Base-by-base conservation (phyloP, 2,797 vertebrate genomes). In the Lepilemur ruficaudatus region DNA sequence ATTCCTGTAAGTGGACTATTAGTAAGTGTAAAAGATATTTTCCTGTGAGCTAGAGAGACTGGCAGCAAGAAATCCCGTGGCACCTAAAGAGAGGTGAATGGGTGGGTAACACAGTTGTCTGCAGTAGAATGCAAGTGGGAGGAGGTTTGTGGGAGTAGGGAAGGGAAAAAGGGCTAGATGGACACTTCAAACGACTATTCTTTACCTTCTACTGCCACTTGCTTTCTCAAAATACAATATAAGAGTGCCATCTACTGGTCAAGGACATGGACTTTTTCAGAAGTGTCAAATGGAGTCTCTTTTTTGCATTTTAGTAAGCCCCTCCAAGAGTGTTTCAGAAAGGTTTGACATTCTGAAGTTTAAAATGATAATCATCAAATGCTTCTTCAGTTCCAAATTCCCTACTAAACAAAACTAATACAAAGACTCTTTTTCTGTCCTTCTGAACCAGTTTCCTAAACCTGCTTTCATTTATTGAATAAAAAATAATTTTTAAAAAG, bases 181-280 rank as follows among this genome's bases (percentile, higher is more conserved):
- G 28, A 30, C 7, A 12, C 17, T 82, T 67, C 25, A 41, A 25
- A 76, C 32, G 2, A 3, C 18, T 48, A 9, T 59, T 35, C 48
- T 67, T 76, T 35, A 50, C 7, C 12, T 28, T 61, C 32, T 0
- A 41, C 23, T 0, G 7, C 0, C 0, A 8, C 22, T 52, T 38
- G 48, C 73, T 87, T 81, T 81, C 73, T 46, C 52, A 23, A 41
- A 46, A 32, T n/a, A 23, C 15, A 61, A 57, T 18, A 13, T 2
- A 25, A 63, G 59, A 7, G 12, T 82, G 94, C 95, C 97, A 91
- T 46, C 97, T 96, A 38, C 81, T 86, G 97, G 94, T 22, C n/a
- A 78, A 25, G 4, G 43, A 10, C 43, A 25, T 0, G 15, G 43
- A 63, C n/a, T 59, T 69, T 38, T 70, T 48, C 59, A 35, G 35